Base-by-base conservation (phyloP, 2,113 vertebrate species). In the Heloderma charlesbogerti region DNA sequence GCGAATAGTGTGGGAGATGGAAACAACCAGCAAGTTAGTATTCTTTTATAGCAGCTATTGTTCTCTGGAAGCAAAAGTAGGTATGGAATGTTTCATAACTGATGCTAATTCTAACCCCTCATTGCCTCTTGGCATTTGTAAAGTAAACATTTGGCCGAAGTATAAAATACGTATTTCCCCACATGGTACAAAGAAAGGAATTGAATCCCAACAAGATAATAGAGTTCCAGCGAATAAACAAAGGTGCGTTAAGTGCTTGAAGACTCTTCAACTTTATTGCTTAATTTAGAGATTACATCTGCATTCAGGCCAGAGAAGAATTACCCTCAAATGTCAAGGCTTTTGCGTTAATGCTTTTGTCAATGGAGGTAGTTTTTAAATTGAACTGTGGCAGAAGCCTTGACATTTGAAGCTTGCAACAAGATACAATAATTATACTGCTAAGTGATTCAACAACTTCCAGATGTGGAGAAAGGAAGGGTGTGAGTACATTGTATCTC, bases 351-450 rank as follows among this genome's bases (percentile, higher is more conserved):
- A 80, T 92, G 54, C 71, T 54, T 86, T 69, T 48, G 34, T 66
- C 77, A 48, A 29, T 74, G 84, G 88, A 92, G 82, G 90, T 87
- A 45, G 22, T 34, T 48, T 79, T 45, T 8, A 88, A 66, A 43
- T 34, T 86, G 40, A 75, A 84, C n/a, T 72, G 48, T 34, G 45
- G 51, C 54, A 84, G 40, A 75, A 94, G 57, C 40, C 88, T 91
- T 94, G 93, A 84, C 92, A 92, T 94, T 94, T 91, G 84, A 94
- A 90, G 54, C 45, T 93, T 57, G 37, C 63, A 90, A 80, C 9
- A 45, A 82, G 74, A 93, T 40, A n/a, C 75, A 91, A 85, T 3
- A 16, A 80, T 4, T 74, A 63, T 43, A 74, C 79, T 90, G 18
- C n/a, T 43, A 71, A 83, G 82, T 45, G 8, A 67, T 86, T 80